These are phyloP conservation scores for Bradypus variegatus DNA, from an alignment of 2,797 vertebrate species.

Conservation along the genomic window DNA sequence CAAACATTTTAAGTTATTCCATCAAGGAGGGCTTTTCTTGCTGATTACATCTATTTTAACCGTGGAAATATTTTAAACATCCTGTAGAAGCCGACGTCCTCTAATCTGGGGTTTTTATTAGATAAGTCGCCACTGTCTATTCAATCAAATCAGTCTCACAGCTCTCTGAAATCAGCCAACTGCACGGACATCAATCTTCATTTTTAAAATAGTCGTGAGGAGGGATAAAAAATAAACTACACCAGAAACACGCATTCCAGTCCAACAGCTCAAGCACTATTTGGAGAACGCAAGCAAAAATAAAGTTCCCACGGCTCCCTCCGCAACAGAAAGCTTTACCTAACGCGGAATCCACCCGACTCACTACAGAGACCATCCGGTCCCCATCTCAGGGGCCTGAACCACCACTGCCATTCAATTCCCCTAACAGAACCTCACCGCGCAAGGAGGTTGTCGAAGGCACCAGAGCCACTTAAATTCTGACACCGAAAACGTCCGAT, in stretches of 20 bases:
- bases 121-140: not conserved
- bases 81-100: not conserved
- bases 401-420: not conserved
- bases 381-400: not conserved
- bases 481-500: not conserved
- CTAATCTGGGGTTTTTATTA: not conserved
- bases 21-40: not conserved
- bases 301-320: not conserved
- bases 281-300: not conserved
- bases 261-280: not conserved
- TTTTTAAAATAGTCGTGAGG: not conserved
- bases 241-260: slow-evolving; percentile 34
- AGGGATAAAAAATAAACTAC: not conserved
- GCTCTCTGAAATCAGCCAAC: slow-evolving; percentile 50
- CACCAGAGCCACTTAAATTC: not conserved
- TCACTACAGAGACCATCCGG: not conserved
- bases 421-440: not conserved
- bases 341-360: not conserved
- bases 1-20: not conserved
- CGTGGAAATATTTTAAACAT: not conserved
- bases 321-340: not conserved
- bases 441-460: not conserved
- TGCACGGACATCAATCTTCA: slow-evolving; percentile 51
- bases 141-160: slow-evolving; percentile 50
- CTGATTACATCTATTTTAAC: not conserved